phyloP scores from a whole-genome alignment of 1,140 invertebrate species.

The Leptinotarsa defecta region DNA sequence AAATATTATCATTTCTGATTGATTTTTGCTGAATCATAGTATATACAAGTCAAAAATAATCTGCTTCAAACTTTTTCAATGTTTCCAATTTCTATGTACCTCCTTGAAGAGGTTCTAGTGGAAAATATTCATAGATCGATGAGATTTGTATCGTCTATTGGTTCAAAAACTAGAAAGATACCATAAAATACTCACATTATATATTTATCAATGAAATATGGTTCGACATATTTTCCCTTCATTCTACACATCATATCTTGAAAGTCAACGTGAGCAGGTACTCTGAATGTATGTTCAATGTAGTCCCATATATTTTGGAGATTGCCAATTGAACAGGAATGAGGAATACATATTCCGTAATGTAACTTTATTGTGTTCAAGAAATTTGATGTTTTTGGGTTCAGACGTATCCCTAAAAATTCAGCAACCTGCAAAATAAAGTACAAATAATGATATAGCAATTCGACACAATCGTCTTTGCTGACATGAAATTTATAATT shows the following conservation, averaged over 20 bases:
- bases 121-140: too few species aligned
- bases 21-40: too few species aligned
- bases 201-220: constrained; percentile 31
- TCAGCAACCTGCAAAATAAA: constrained; percentile 6
- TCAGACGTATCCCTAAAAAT: constrained; percentile 23
- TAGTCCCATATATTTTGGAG: constrained; percentile 40
- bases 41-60: too few species aligned
- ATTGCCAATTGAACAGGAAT: constrained; percentile 36
- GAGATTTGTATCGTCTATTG: too few species aligned
- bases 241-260: constrained; percentile 38
- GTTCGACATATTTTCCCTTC: constrained; percentile 35
- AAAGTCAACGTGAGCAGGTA: constrained; percentile 30
- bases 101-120: too few species aligned
- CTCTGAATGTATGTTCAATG: constrained; percentile 33
- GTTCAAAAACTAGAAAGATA: too few species aligned
- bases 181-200: constrained; percentile 33
- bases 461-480: too few species aligned
- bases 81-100: too few species aligned
- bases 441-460: too few species aligned
- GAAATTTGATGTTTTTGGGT: constrained; percentile 24
- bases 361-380: constrained; percentile 28
- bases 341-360: constrained; percentile 42
- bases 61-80: too few species aligned
- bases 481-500: too few species aligned
- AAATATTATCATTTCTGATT: too few species aligned